Evolutionary conservation across 2,797 vertebrate species (phyloP).

Genomic region (Pogoniulus pusillus): DNA sequence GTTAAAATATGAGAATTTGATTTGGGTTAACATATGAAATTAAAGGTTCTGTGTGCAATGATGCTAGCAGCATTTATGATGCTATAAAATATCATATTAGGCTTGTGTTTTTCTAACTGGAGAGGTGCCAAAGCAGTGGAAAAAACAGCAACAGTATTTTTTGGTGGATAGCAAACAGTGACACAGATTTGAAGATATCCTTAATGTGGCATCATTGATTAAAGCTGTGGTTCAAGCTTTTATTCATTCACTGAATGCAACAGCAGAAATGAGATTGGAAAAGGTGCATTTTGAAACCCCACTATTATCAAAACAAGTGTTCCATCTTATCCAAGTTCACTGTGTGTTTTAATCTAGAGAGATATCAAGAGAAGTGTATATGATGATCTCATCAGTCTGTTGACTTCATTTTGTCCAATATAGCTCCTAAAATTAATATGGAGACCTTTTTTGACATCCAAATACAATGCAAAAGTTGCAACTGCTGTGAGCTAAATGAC

Average conservation of each 20-base stretch:
- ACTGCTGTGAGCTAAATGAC: not conserved
- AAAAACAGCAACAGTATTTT: not conserved
- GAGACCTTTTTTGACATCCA: not conserved
- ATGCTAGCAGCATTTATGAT: not conserved
- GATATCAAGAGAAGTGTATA: not conserved
- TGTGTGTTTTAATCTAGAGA: not conserved
- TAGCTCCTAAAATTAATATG: not conserved
- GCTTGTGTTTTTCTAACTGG: slow-evolving; percentile 7
- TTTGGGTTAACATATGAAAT: slow-evolving; percentile 18
- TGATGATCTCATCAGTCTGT: not conserved
- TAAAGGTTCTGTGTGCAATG: not conserved
- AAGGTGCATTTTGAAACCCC: not conserved
- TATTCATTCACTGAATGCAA: not conserved
- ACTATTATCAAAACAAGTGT: not conserved
- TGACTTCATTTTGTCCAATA: not conserved
- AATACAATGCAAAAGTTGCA: not conserved
- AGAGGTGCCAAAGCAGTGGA: not conserved
- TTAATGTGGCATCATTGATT: not conserved
- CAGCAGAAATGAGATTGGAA: not conserved
- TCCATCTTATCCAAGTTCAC: not conserved
- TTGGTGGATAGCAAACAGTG: not conserved
- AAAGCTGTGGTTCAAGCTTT: not conserved
- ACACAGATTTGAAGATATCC: not conserved
- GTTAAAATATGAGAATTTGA: slow-evolving; percentile 23
- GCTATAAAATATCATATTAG: slow-evolving; percentile 15